Conservation (phyloP, 2,797 vertebrate genomes). For the Hybognathus amarus region DNA sequence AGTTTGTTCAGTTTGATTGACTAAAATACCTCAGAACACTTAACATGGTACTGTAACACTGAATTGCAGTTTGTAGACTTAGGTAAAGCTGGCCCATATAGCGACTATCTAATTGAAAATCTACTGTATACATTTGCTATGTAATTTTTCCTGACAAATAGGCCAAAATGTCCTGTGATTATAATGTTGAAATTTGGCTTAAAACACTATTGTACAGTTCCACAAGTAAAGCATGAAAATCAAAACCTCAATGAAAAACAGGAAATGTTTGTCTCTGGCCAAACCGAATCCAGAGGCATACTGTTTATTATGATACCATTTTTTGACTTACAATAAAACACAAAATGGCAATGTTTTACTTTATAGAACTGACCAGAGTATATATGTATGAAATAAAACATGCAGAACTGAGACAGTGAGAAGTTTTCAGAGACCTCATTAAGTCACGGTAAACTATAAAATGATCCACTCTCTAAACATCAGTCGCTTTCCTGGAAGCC, state of each 20-base stretch:
- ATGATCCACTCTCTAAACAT: constrained; percentile 63
- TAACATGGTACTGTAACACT: neutral
- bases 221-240: constrained; percentile 6
- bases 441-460: constrained; percentile 68
- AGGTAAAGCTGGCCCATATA: neutral
- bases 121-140: neutral
- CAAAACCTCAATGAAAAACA: constrained; percentile 21
- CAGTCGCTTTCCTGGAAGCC: constrained; percentile 60
- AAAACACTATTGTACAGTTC: neutral
- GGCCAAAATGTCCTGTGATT: neutral
- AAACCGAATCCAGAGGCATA: constrained; percentile 18
- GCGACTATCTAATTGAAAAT: constrained; percentile 8
- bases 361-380: neutral
- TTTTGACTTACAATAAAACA: neutral
- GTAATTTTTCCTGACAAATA: constrained; percentile 3
- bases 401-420: constrained; percentile 7
- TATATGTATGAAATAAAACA: neutral
- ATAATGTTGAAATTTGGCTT: neutral
- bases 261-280: constrained; percentile 1
- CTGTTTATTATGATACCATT: neutral
- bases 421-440: constrained; percentile 58
- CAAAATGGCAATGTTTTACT: neutral
- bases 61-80: constrained; percentile 12
- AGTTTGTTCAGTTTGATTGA: neutral
- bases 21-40: neutral